A percentile compares a stretch with the other conserved stretches of the same genome.
Conservation (phyloP, 2,113 vertebrate species). For the Equus przewalskii region DNA sequence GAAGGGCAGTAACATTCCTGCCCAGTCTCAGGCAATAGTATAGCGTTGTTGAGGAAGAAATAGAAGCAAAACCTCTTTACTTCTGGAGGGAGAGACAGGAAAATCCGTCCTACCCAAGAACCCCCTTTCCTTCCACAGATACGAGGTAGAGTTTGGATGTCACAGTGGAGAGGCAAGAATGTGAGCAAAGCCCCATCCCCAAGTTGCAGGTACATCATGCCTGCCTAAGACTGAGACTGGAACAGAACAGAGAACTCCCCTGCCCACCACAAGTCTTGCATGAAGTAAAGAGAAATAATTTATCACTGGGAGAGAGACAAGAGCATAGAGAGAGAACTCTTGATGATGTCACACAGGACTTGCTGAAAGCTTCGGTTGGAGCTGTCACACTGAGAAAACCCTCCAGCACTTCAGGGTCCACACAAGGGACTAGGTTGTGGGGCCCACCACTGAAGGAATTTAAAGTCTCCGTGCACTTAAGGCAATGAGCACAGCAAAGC, state of each 20-base stretch:
- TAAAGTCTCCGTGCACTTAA: not conserved
- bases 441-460: not conserved
- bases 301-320: not conserved
- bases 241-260: not conserved
- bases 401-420: rapidly evolving
- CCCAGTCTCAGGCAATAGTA: not conserved
- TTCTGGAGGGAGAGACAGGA: not conserved
- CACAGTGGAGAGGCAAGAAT: not conserved
- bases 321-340: not conserved
- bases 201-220: not conserved
- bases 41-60: not conserved
- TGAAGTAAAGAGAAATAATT: rapidly evolving
- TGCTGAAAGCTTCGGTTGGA: not conserved
- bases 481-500: not conserved
- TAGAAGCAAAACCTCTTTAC: not conserved
- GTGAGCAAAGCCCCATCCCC: not conserved
- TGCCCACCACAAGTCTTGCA: not conserved
- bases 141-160: not conserved
- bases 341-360: not conserved
- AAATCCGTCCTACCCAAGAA: not conserved
- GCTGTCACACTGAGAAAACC: not conserved
- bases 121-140: not conserved
- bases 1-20: not conserved
- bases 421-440: rapidly evolving
- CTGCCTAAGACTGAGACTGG: not conserved